phyloP scores from a whole-genome alignment of 2,888 invertebrate species.

The Adineta ricciae region DNA sequence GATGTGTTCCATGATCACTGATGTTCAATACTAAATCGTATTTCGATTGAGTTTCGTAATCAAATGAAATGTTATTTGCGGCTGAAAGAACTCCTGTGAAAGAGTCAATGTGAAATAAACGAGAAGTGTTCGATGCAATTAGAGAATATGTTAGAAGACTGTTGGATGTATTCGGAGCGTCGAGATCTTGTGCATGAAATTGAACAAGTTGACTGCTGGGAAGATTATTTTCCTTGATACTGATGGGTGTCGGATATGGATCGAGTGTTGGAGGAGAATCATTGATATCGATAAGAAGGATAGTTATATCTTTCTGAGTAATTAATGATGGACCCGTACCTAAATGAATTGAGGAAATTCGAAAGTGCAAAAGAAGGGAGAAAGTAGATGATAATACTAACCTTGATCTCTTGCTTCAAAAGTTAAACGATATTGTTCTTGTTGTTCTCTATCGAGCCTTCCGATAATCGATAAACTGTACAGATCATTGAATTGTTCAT shows the following conservation, averaged over 20 bases:
- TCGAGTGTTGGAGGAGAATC: background rate
- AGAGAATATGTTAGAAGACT: slow-evolving; percentile 4
- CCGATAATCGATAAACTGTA: background rate
- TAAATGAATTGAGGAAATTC: background rate
- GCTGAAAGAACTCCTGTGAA: background rate
- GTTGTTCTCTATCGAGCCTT: slow-evolving; percentile 4
- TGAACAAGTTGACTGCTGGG: background rate
- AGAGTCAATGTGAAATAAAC: background rate
- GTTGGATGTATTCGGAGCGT: background rate
- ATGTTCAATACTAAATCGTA: slow-evolving; percentile 5
- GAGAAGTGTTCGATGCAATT: background rate
- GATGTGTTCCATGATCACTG: background rate
- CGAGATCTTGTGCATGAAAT: background rate
- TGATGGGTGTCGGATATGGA: background rate
- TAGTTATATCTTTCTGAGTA: slow-evolving; percentile 1
- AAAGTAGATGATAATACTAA: no score
- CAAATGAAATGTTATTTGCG: background rate
- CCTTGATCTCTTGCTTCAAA: slow-evolving; percentile 18
- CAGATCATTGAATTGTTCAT: slow-evolving; percentile 15
- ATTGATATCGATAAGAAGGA: background rate
- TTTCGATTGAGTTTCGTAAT: background rate
- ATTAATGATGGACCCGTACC: background rate
- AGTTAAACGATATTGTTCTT: background rate
- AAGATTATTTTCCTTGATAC: background rate
- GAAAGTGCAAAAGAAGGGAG: no score